These are phyloP conservation scores for Ramazzottius varieornatus DNA, from an alignment of 2,888 invertebrate species.

Conservation along the genomic window DNA sequence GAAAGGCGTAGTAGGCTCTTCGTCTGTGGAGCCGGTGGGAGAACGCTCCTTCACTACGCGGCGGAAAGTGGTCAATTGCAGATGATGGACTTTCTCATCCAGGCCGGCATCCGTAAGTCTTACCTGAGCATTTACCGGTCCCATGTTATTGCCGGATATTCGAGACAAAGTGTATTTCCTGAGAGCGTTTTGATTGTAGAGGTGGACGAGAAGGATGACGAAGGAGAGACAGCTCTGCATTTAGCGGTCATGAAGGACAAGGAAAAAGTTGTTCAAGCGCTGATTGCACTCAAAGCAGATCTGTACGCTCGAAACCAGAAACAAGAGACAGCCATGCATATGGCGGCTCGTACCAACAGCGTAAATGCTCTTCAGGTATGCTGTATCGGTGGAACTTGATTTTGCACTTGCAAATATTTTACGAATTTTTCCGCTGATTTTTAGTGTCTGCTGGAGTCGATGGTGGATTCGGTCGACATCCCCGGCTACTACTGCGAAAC, in stretches of 20 bases:
- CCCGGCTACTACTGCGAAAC: not conserved
- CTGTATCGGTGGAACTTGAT: not conserved
- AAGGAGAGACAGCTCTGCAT: not conserved
- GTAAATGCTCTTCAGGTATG: not conserved
- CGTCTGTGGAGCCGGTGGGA: not conserved
- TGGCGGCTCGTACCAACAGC: not conserved
- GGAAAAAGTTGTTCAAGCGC: not conserved
- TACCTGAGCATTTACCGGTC: not conserved
- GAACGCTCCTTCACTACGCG: not conserved
- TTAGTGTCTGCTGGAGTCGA: not conserved
- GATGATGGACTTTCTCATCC: not conserved
- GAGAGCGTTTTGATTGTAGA: not conserved
- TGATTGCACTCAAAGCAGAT: not conserved
- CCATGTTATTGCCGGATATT: not conserved
- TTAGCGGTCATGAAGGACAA: not conserved
- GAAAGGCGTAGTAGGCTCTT: not conserved
- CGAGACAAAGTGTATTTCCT: not conserved
- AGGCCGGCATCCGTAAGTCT: not conserved
- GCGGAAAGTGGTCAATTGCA: not conserved
- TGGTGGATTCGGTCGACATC: not conserved
- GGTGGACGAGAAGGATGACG: not conserved
- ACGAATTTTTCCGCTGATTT: not conserved
- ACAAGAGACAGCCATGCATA: not conserved
- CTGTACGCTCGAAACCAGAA: not conserved
- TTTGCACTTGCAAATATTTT: not conserved